Conservation (phyloP, 1,140 invertebrate species). For the Bactericera cockerelli region DNA sequence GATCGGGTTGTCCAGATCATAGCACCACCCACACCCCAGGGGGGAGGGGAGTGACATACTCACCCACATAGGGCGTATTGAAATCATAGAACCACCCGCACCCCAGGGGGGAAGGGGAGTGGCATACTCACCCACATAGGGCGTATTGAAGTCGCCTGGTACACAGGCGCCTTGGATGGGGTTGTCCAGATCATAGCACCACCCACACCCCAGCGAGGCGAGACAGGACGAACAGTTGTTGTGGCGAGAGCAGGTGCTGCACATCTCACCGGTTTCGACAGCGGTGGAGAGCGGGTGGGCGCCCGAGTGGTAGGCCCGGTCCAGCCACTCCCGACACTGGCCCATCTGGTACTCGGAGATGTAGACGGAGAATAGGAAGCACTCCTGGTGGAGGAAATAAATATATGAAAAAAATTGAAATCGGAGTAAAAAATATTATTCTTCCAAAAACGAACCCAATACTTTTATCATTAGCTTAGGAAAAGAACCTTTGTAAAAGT, state of each 20-base stretch:
- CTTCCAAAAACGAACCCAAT: no score
- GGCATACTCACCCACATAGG: slow-evolving; percentile 35
- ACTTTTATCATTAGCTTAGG: no score
- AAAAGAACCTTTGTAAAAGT: no score
- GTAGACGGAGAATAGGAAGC: slow-evolving; percentile 87
- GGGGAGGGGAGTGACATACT: no score
- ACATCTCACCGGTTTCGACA: slow-evolving; percentile 33
- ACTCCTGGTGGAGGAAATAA: slow-evolving; percentile 37
- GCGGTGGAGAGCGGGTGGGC: slow-evolving; percentile 30
- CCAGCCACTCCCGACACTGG: slow-evolving; percentile 80
- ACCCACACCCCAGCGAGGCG: slow-evolving; percentile 71
- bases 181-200: slow-evolving; percentile 79
- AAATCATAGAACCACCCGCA: no score
- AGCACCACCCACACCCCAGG: no score
- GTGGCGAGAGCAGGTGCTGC: slow-evolving; percentile 62
- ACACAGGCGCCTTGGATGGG: slow-evolving; percentile 68
- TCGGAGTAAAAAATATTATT: no score
- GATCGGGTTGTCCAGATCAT: no score
- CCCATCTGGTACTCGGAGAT: slow-evolving; percentile 88
- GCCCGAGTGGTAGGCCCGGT: slow-evolving; percentile 41
- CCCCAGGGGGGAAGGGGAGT: no score
- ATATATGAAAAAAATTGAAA: no score
- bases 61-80: no score
- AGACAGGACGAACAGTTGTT: slow-evolving; percentile 66
- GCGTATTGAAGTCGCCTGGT: slow-evolving; percentile 59